A percentile compares a stretch with the other conserved stretches of the same genome.
These are phyloP conservation scores for Scopus umbretta DNA, from an alignment of 2,113 vertebrate species.

Conservation along the genomic window DNA sequence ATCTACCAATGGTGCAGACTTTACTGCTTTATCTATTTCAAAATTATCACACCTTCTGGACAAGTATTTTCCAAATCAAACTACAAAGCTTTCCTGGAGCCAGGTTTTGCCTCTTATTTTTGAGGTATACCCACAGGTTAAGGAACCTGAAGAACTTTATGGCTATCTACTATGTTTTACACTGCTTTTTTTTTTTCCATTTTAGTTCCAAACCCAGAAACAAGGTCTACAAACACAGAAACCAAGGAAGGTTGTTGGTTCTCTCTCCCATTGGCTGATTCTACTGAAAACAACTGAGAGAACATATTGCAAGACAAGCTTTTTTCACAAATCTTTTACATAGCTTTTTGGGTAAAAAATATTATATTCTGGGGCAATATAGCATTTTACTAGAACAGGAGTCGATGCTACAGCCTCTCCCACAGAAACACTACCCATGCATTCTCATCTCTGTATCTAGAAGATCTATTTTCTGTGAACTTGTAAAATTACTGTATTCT, in stretches of 20 bases:
- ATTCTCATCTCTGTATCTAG: background rate
- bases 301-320: background rate
- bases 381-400: background rate
- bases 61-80: background rate
- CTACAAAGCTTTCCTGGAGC: background rate
- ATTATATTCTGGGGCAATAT: background rate
- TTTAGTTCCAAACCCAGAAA: background rate
- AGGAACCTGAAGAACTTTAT: background rate
- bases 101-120: background rate
- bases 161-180: background rate
- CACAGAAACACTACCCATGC: background rate
- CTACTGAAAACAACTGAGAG: background rate
- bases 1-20: fast-evolving
- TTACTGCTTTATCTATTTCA: background rate
- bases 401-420: background rate
- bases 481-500: background rate
- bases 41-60: background rate
- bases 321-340: background rate
- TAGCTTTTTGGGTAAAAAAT: background rate
- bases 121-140: background rate
- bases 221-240: background rate
- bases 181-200: too few relatives aligned
- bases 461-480: background rate
- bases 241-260: background rate
- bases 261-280: background rate